phyloP scores from a whole-genome alignment of 1,140 invertebrate genomes.

The Trichoplusia ni region DNA sequence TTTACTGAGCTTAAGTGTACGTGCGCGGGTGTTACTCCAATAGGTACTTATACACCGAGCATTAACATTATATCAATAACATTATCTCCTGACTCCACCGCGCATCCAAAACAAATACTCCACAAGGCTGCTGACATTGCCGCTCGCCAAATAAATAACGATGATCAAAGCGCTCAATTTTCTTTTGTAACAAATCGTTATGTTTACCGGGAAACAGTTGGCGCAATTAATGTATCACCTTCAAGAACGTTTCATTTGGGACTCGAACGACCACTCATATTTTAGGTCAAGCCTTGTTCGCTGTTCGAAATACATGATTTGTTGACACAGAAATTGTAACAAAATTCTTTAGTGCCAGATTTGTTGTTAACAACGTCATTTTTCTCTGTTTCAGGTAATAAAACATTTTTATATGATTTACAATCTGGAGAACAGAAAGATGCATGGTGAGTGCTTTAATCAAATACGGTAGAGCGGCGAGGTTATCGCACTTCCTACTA shows the following conservation, averaged over 20 bases:
- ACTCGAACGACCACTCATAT: constrained; percentile 1
- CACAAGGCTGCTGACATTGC: constrained; percentile 2
- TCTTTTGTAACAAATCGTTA: constrained; percentile 26
- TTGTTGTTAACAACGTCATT: neutral
- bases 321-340: too few species aligned
- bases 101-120: constrained; percentile 18
- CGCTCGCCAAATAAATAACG: constrained; percentile 12
- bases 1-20: constrained; percentile 51
- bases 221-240: constrained; percentile 26
- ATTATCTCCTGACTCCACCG: constrained; percentile 10
- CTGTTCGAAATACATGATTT: too few species aligned
- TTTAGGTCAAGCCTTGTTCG: constrained; percentile 4
- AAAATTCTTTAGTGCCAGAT: too few species aligned
- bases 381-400: constrained; percentile 39
- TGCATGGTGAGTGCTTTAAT: constrained; percentile 1
- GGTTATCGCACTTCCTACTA: neutral
- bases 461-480: neutral
- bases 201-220: constrained; percentile 10
- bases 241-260: constrained; percentile 10
- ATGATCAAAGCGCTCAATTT: constrained; percentile 25
- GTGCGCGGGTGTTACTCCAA: constrained; percentile 51
- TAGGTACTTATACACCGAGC: constrained; percentile 46
- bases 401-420: constrained; percentile 1
- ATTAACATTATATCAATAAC: constrained; percentile 23
- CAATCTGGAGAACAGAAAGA: neutral